A percentile compares a stretch with the other conserved stretches of the same genome.
These are phyloP conservation scores for Zaprionus taronus DNA, from an alignment of 1,140 invertebrate genomes.

Conservation along the genomic window DNA sequence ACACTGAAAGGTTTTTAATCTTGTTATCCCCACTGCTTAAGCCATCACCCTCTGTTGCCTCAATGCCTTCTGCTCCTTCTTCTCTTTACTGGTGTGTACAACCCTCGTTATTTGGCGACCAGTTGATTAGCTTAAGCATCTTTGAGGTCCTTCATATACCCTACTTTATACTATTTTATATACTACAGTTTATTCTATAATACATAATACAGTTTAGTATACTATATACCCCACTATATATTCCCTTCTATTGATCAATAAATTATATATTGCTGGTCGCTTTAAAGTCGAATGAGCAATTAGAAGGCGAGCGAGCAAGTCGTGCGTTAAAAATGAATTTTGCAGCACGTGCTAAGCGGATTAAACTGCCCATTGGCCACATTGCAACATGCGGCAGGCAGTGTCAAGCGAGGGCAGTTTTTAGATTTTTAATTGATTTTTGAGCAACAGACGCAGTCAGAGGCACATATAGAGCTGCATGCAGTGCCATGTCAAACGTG, in stretches of 20 bases:
- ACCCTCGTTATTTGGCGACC: conserved; percentile 70
- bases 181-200: too few species aligned
- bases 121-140: conserved; percentile 76
- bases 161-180: too few species aligned
- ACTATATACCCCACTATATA: not conserved
- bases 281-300: conserved; percentile 7
- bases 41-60: conserved; percentile 34
- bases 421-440: conserved; percentile 52
- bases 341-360: conserved; percentile 28
- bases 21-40: conserved; percentile 58
- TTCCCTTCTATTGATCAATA: not conserved
- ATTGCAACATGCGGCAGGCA: conserved; percentile 17
- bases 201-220: too few species aligned
- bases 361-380: conserved; percentile 47
- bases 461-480: not conserved
- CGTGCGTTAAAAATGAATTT: conserved; percentile 26
- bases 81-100: conserved; percentile 21
- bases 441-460: conserved; percentile 7
- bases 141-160: too few species aligned
- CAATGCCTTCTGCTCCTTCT: conserved; percentile 9
- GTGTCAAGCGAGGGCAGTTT: conserved; percentile 23
- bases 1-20: conserved; percentile 82
- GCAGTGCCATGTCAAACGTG: conserved; percentile 8
- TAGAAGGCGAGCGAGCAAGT: conserved; percentile 2
- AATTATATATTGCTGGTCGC: not conserved